Base-by-base conservation (phyloP, 2,113 vertebrate species). In the Sturnus vulgaris region DNA sequence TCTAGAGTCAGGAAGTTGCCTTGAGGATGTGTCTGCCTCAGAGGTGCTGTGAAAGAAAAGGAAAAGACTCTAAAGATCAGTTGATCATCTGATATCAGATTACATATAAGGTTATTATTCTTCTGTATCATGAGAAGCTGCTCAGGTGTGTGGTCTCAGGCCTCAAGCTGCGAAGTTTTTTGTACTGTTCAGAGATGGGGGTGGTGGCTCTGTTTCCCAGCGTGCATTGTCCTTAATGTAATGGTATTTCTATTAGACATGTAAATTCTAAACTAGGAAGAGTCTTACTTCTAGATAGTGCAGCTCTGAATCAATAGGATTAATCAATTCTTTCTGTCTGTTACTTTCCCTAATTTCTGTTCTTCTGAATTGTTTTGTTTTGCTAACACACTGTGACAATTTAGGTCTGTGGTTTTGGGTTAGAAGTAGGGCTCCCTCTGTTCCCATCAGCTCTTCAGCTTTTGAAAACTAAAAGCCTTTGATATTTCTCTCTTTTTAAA, bases 351-450 rank as follows among this genome's bases (percentile, higher is more conserved):
- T 86, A 70, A 75, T 75, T 46, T 86, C 69, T 64, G 21, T 40
- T 91, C 82, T 39, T 90, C 82, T 84, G 65, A 84, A 60, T 79
- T 79, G 70, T 78, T 94, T 92, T 85, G 68, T 68, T 96, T 94
- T 89, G 80, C 40, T 86, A 68, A 64, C 64, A 72, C 7, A 2
- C 15, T 50, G 12, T 88, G 59, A 55, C 64, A 59, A 37, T 77
- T 82, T 20, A 63, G 53, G 12, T 49, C 39, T 66, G 72, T 50
- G 56, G 56, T 75, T 86, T 46, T 68, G n/a, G 27, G 22, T 71
- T 75, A 64, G 52, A 60, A 89, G 39, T 37, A 19, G 30, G 22
- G 10, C 24, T 12, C 14, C 39, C 40, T 84, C 18, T 60, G 20
- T 57, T 92, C 30, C 20, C 56, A 49, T 65, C 69, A 87, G 27